Evolutionary conservation across 2,888 invertebrate species (phyloP).

Genomic region (Ashinkailepas kermadecensis): DNA sequence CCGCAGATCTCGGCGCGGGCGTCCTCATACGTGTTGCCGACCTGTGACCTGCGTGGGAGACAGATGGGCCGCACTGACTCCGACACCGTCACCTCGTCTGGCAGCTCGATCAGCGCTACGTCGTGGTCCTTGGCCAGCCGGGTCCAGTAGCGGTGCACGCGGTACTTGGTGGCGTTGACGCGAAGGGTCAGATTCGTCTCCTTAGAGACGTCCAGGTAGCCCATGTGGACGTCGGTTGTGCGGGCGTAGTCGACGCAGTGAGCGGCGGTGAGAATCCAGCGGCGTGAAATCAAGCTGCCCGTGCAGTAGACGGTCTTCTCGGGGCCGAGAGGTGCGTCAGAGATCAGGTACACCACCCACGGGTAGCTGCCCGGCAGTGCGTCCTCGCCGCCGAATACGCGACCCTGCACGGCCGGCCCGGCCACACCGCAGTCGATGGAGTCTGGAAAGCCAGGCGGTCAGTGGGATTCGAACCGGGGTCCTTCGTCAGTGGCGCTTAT

Average conservation of each 20-base stretch:
- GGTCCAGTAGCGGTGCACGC: conserved; percentile 13
- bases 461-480: too few species aligned
- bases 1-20: conserved; percentile 7
- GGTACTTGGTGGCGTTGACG: neutral
- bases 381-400: conserved; percentile 16
- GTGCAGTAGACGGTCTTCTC: conserved; percentile 8
- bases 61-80: conserved; percentile 16
- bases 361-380: conserved; percentile 7
- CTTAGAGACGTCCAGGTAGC: conserved; percentile 14
- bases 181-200: conserved; percentile 2
- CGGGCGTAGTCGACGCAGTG: conserved; percentile 10
- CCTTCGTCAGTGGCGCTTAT: too few species aligned
- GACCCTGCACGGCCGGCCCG: neutral
- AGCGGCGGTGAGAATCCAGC: neutral
- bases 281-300: neutral
- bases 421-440: neutral
- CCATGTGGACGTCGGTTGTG: neutral
- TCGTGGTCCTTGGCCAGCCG: conserved; percentile 17
- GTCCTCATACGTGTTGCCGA: neutral
- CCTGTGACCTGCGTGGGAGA: neutral
- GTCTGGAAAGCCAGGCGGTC: too few species aligned
- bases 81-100: neutral
- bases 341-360: conserved; percentile 15
- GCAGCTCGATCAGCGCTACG: neutral
- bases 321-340: neutral